Base-by-base conservation (phyloP, 2,113 vertebrate genomes). In the Xenus cinereus region DNA sequence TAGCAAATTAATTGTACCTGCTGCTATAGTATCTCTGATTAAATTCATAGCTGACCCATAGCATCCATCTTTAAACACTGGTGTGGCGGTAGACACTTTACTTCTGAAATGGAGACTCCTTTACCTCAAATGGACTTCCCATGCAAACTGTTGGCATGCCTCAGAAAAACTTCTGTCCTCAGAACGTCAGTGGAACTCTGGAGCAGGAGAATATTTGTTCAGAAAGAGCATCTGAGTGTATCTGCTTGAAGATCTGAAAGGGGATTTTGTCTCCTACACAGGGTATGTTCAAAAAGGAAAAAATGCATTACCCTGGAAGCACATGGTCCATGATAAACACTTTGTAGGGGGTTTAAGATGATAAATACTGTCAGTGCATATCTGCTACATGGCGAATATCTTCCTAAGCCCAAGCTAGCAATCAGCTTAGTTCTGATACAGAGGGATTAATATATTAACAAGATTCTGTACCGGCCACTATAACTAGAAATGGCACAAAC, bases 341-440 rank as follows among this genome's bases (percentile, higher is more conserved):
- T 51, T 88, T 86, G 68, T 54, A 37, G 1, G 4, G 21, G 91
- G 46, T 81, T 92, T 94, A 64, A 77, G 68, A 28, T 60, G 91
- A 95, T 84, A 93, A 85, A 82, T 79, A 43, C 79, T 90, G 76
- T 71, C 89, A 95, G 91, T 64, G 81, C 86, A 59, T 95, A 92
- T 78, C 80, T 95, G 56, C 60, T 89, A 87, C 76, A 95, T 95
- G 84, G 43, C 37, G 43, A 22, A 78, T 95, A 96, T 95, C 79
- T 93, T 66, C 67, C 64, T 93, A 95, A 97, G 24, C 84, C 60
- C 48, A 39, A 81, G 73, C 94, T 78, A 83, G 94, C 93, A 96
- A 96, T 95, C 83, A 96, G 83, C 93, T 96, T 93, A 95, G 76
- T 51, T 95, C 73, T 66, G 37, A 93, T 84, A 95, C 35, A 92